Percentiles rank a stretch among this genome's conserved stretches.
phyloP scores from a whole-genome alignment of 2,797 vertebrate species.

The Rhynchotus rufescens region DNA sequence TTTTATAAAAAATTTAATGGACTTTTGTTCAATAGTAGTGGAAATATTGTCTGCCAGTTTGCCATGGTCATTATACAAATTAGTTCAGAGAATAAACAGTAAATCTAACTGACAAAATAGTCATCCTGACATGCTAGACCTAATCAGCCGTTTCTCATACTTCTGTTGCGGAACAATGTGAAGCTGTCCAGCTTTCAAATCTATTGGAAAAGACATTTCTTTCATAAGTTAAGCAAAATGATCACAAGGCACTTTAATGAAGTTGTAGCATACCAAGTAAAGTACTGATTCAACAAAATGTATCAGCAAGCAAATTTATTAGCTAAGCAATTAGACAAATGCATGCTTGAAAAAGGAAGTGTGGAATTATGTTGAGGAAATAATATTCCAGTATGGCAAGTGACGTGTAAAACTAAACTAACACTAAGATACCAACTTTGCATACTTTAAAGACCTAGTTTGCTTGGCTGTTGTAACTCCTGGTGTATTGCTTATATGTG shows the following conservation, averaged over 20 bases:
- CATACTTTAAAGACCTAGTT: constrained; percentile 72
- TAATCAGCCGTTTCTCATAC: neutral
- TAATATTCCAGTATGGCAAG: constrained; percentile 48
- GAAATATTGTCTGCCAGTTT: constrained; percentile 63
- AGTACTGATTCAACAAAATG: constrained; percentile 12
- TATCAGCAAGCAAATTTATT: constrained; percentile 32
- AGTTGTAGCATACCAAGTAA: constrained; percentile 32
- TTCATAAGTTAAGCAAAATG: constrained; percentile 8
- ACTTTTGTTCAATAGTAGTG: constrained; percentile 63
- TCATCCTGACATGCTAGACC: constrained; percentile 35
- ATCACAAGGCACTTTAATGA: constrained; percentile 57
- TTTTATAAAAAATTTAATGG: constrained; percentile 60
- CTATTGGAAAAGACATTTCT: neutral
- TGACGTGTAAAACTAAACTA: constrained; percentile 66
- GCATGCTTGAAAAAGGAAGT: constrained; percentile 71
- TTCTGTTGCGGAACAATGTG: constrained; percentile 3
- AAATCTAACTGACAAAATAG: constrained; percentile 30
- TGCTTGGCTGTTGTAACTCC: constrained; percentile 75
- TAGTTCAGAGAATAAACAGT: constrained; percentile 48
- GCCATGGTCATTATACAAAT: constrained; percentile 32
- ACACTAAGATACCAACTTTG: constrained; percentile 63
- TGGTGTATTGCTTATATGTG: constrained; percentile 75
- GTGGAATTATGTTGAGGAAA: constrained; percentile 58
- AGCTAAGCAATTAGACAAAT: constrained; percentile 47
- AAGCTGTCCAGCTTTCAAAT: constrained; percentile 34